Percentiles rank a stretch among this genome's conserved stretches.
Evolutionary conservation across 2,797 vertebrate species (phyloP).

Genomic region (Holocentrus rufus): DNA sequence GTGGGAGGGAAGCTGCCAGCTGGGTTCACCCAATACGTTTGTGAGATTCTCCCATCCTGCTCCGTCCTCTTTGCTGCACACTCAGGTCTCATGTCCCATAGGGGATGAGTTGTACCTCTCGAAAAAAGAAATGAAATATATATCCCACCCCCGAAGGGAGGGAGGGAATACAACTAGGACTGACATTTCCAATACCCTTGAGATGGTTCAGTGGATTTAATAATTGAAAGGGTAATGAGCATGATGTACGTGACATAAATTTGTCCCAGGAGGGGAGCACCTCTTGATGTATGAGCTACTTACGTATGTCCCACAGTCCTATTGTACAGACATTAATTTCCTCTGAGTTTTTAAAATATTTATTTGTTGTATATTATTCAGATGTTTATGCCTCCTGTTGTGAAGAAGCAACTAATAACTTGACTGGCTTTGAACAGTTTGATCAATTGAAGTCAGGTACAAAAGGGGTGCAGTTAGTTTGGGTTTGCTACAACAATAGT

Average conservation of each 20-base stretch:
- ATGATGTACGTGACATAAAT: conserved; percentile 15
- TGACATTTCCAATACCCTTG: conserved; percentile 23
- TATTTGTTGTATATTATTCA: too few species aligned
- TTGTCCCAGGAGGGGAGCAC: background rate
- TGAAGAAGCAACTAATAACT: too few species aligned
- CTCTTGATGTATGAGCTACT: conserved; percentile 27
- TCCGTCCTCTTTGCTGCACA: background rate
- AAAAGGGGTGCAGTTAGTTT: too few species aligned
- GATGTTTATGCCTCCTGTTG: too few species aligned
- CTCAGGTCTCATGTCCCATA: conserved; percentile 1
- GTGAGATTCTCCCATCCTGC: background rate
- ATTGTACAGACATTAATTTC: too few species aligned
- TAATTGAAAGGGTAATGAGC: conserved; percentile 30
- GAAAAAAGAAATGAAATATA: background rate
- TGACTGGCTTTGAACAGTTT: too few species aligned
- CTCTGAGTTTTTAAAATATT: too few species aligned
- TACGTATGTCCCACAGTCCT: background rate
- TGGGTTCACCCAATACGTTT: conserved; percentile 4
- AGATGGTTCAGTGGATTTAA: conserved; percentile 43
- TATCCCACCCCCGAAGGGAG: background rate
- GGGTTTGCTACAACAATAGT: too few species aligned
- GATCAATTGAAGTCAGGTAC: too few species aligned
- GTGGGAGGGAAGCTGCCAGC: conserved; percentile 1
- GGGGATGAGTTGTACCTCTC: background rate
- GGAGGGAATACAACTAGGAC: conserved; percentile 9